These are phyloP conservation scores for Chionis minor DNA, from an alignment of 2,113 vertebrate species.

Conservation along the genomic window DNA sequence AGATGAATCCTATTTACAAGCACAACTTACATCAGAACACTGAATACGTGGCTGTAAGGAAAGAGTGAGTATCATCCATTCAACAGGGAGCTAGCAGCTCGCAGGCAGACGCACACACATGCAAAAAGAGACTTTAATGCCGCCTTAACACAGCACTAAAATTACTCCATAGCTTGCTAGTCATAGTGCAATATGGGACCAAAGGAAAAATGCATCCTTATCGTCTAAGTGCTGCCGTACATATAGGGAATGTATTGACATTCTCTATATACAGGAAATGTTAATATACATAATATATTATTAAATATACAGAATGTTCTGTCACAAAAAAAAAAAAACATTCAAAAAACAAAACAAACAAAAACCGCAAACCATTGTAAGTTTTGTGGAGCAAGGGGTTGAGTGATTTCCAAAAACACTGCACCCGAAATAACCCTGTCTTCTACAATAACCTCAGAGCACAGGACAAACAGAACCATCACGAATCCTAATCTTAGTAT, in stretches of 20 bases:
- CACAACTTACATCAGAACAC: background rate
- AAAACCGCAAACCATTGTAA: too few relatives aligned
- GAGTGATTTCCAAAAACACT: background rate
- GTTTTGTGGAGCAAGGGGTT: background rate
- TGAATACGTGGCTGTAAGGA: background rate
- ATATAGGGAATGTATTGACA: background rate
- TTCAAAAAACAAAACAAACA: too few relatives aligned
- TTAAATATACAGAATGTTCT: background rate
- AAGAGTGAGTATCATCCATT: background rate
- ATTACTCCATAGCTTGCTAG: background rate
- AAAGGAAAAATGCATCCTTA: background rate
- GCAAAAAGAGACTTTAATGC: background rate
- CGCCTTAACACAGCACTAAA: background rate
- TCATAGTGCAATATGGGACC: background rate
- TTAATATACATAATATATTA: too few relatives aligned
- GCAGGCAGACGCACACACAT: background rate
- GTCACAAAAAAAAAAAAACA: background rate
- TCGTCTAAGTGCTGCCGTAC: background rate
- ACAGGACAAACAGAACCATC: background rate
- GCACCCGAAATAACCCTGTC: background rate
- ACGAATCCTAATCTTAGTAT: accelerated
- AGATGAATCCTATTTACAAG: background rate
- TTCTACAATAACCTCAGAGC: background rate
- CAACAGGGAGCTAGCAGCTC: background rate
- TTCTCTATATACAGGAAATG: background rate